A percentile compares a stretch with the other conserved stretches of the same genome.
phyloP scores from a whole-genome alignment of 2,888 invertebrate genomes.

The Nemapogon koenigi region DNA sequence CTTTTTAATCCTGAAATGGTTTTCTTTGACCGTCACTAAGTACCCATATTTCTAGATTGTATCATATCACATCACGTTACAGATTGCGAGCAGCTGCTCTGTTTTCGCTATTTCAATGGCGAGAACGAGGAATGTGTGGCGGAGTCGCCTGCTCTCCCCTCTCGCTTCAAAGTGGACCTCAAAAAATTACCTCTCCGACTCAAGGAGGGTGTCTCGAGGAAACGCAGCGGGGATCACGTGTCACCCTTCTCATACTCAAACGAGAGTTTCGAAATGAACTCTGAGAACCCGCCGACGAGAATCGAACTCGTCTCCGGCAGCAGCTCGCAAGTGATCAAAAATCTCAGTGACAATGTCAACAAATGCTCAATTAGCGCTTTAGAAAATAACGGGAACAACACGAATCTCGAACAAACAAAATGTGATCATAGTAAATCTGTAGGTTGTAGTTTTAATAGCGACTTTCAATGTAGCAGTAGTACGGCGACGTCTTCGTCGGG shows the following conservation, averaged over 20 bases:
- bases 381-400: slow-evolving; percentile 49
- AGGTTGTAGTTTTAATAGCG: slow-evolving; percentile 46
- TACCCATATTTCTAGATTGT: slow-evolving; percentile 1
- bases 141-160: slow-evolving; percentile 60
- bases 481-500: slow-evolving; percentile 42
- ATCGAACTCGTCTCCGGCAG: slow-evolving; percentile 46
- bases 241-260: slow-evolving; percentile 57
- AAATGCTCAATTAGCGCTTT: slow-evolving; percentile 65
- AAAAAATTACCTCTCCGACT: slow-evolving; percentile 63
- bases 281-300: slow-evolving; percentile 39
- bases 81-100: slow-evolving; percentile 73
- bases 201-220: slow-evolving; percentile 58
- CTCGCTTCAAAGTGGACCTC: slow-evolving; percentile 61
- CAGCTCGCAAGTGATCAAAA: slow-evolving; percentile 50
- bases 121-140: slow-evolving; percentile 69
- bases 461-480: slow-evolving; percentile 57
- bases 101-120: slow-evolving; percentile 75
- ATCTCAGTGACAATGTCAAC: slow-evolving; percentile 56
- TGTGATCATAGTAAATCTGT: slow-evolving; percentile 60
- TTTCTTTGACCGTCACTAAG: background rate
- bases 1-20: slow-evolving; percentile 1
- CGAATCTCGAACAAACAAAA: slow-evolving; percentile 43
- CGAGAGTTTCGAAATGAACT: slow-evolving; percentile 59
- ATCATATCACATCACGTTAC: slow-evolving; percentile 28
- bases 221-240: slow-evolving; percentile 52